These are phyloP conservation scores for Metopia argyrocephala DNA, from an alignment of 2,888 invertebrate species.

Conservation along the genomic window DNA sequence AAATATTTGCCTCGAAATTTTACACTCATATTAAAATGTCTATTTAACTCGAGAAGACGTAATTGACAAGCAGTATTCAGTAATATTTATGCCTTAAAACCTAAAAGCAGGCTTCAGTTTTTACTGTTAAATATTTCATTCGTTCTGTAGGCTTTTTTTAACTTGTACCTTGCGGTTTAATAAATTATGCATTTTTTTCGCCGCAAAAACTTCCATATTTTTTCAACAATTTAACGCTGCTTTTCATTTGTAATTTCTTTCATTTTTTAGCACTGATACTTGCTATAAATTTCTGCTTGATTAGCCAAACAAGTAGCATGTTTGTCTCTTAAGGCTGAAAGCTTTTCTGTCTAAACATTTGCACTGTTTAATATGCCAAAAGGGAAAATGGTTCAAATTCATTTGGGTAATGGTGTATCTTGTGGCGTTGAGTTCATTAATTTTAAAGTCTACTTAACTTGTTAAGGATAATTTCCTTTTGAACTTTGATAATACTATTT, in stretches of 20 bases:
- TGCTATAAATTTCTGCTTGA: constrained; percentile 68
- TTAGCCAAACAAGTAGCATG: constrained; percentile 70
- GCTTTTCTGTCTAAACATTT: constrained; percentile 29
- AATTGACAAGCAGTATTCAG: too few species aligned
- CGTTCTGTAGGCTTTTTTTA: background rate
- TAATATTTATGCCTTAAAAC: too few species aligned
- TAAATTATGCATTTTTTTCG: constrained; percentile 21
- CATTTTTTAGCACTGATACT: constrained; percentile 52
- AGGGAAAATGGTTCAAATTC: background rate
- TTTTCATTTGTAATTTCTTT: constrained; percentile 2
- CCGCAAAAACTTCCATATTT: constrained; percentile 25
- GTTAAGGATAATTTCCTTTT: constrained; percentile 61
- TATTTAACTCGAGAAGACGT: too few species aligned
- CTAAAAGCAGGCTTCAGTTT: too few species aligned
- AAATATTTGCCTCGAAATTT: too few species aligned
- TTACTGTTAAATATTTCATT: background rate
- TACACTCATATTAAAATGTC: too few species aligned
- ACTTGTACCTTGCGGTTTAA: constrained; percentile 1
- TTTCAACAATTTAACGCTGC: constrained; percentile 30
- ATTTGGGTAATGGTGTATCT: constrained; percentile 16
- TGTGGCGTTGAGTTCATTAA: constrained; percentile 56
- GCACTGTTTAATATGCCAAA: too few species aligned
- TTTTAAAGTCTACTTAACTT: constrained; percentile 62
- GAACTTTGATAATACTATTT: constrained; percentile 63
- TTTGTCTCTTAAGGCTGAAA: constrained; percentile 37